Conservation (phyloP, 2,113 vertebrate species). For the Megaptera novaeangliae region DNA sequence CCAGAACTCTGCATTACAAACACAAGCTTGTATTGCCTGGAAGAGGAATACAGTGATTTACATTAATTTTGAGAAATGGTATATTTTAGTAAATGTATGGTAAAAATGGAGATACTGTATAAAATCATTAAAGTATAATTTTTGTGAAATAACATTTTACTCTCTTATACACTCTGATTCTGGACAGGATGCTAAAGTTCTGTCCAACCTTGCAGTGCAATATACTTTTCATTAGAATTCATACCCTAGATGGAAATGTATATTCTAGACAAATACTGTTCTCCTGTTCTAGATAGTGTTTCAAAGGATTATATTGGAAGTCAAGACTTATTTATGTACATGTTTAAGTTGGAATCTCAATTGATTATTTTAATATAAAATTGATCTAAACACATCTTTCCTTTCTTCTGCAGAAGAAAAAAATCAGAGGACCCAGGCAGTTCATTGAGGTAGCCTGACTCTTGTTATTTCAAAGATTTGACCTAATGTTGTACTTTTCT, state of each 20-base stretch:
- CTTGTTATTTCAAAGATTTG: slow-evolving; percentile 42
- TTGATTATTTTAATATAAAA: slow-evolving; percentile 1
- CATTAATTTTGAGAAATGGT: background rate
- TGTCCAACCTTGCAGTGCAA: background rate
- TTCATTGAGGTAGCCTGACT: background rate
- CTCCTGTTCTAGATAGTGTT: background rate
- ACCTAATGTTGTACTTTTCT: slow-evolving; percentile 22
- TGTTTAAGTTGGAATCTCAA: background rate
- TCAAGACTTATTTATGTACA: background rate
- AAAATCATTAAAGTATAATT: background rate
- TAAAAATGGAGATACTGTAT: background rate
- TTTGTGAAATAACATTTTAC: background rate
- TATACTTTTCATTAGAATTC: background rate
- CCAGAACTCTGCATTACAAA: background rate
- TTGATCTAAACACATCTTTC: background rate
- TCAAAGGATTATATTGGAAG: background rate
- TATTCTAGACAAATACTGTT: background rate
- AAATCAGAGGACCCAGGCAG: background rate
- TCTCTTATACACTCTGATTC: background rate
- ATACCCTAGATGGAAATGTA: background rate
- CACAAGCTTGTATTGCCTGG: rapidly evolving
- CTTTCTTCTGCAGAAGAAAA: background rate
- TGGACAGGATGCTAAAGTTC: background rate
- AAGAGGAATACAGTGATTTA: background rate
- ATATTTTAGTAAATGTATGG: background rate